phyloP scores from a whole-genome alignment of 2,113 vertebrate species.

The Urocolius indicus region DNA sequence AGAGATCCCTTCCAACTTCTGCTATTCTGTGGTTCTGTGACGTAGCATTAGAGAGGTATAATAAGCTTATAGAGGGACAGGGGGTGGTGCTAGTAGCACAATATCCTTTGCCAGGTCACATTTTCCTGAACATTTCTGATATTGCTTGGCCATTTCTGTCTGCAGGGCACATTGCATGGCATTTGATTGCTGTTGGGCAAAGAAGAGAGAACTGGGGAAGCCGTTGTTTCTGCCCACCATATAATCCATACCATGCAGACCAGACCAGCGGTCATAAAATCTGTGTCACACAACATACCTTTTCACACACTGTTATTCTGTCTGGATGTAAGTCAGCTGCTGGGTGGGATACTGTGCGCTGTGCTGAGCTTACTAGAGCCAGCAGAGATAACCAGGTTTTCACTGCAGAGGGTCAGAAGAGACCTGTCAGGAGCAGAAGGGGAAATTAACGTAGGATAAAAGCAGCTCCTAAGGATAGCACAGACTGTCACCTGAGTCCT shows the following conservation, averaged over 20 bases:
- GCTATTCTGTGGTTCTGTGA: no score
- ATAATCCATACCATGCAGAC: fast-evolving
- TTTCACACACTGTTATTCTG: no score
- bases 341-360: fast-evolving
- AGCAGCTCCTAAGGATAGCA: background rate
- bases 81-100: fast-evolving
- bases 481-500: background rate
- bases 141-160: fast-evolving
- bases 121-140: background rate
- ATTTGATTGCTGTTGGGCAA: background rate
- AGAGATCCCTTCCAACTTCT: no score
- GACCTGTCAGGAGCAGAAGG: background rate
- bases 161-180: fast-evolving
- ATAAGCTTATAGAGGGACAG: background rate
- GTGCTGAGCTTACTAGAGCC: background rate
- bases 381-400: background rate
- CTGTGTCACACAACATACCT: fast-evolving
- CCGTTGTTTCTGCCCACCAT: background rate
- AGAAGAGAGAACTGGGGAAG: background rate
- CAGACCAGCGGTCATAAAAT: background rate
- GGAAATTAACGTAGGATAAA: background rate
- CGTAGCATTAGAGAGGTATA: background rate
- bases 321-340: background rate
- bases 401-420: background rate
- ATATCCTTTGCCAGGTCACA: fast-evolving